phyloP scores from a whole-genome alignment of 2,797 vertebrate species.

The Selene dorsalis region DNA sequence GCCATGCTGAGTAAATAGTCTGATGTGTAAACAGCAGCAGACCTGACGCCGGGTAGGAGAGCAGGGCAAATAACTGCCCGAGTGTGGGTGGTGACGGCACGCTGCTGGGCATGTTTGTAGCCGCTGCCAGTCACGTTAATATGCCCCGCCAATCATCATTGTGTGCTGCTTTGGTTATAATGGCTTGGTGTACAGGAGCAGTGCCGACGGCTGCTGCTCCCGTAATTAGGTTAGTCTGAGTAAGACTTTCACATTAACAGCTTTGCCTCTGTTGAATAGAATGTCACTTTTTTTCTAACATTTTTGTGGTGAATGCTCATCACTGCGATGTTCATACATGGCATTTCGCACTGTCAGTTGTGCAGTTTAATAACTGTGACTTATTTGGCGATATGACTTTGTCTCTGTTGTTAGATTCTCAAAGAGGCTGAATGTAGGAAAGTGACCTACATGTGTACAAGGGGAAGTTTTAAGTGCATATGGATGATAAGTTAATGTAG shows the following conservation, averaged over 20 bases:
- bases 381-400: neutral
- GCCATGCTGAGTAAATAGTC: constrained; percentile 63
- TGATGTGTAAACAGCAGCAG: constrained; percentile 67
- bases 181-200: constrained; percentile 22
- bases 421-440: neutral
- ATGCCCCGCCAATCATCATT: constrained; percentile 65
- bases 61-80: constrained; percentile 58
- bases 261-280: neutral
- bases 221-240: constrained; percentile 25
- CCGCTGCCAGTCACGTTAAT: constrained; percentile 73
- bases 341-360: neutral
- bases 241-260: constrained; percentile 12
- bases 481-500: too few relatives aligned
- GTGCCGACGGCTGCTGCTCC: constrained; percentile 6
- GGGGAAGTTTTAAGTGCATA: too few relatives aligned
- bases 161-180: constrained; percentile 33
- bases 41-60: constrained; percentile 59
- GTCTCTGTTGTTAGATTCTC: neutral
- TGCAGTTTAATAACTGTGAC: neutral
- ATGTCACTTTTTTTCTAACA: constrained; percentile 7
- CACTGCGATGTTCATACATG: neutral
- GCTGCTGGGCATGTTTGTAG: constrained; percentile 72
- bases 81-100: constrained; percentile 61
- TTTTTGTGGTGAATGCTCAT: constrained; percentile 4
- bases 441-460: too few relatives aligned